Base-by-base conservation (phyloP, 2,113 vertebrate species). In the Smithornis capensis region DNA sequence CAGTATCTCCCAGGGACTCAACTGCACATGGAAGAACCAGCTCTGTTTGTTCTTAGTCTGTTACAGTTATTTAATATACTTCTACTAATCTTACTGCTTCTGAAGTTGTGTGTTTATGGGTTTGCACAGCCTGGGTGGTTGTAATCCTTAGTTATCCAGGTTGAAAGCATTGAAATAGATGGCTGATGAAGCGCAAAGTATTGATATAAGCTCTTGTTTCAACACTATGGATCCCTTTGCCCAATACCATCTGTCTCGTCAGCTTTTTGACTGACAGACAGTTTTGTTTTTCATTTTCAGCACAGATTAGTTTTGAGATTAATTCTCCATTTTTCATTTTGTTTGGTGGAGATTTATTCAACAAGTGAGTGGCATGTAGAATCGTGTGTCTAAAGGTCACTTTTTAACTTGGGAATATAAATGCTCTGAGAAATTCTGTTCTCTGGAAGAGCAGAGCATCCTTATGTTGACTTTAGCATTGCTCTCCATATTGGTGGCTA, bases 141-240 rank as follows among this genome's bases (percentile, higher is more conserved):
- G 57, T 96, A 98, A 98, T 98, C 96, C 92, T 79, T 97, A 97
- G 97, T 97, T 95, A 96, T 92, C 92, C 92, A 87, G 90, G 90
- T 97, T 94, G 92, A 90, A 86, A 96, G 73, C 88, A 38, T 83
- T 87, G 93, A 95, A 95, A 77, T 95, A 84, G 95, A 88, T 96
- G 97, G 92, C 83, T 97, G 97, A 90, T 95, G 96, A 95, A 96
- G 91, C 44, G 29, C 90, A 96, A 95, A 97, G 89, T 88, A 78
- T 94, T 96, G 95, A 90, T 96, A 94, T 92, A 97, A 96, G 96
- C 92, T 95, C 81, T 95, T 95, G 86, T 86, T 97, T 96, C 83
- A 85, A 96, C 71, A 77, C 82, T 82, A 28, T 88, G 83, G 93
- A 94, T 95, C 95, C 82, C 85, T 92, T 95, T 95, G 81, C 89